Evolutionary conservation across 2,113 vertebrate genomes (phyloP).

Genomic region (Trogon melanurus): DNA sequence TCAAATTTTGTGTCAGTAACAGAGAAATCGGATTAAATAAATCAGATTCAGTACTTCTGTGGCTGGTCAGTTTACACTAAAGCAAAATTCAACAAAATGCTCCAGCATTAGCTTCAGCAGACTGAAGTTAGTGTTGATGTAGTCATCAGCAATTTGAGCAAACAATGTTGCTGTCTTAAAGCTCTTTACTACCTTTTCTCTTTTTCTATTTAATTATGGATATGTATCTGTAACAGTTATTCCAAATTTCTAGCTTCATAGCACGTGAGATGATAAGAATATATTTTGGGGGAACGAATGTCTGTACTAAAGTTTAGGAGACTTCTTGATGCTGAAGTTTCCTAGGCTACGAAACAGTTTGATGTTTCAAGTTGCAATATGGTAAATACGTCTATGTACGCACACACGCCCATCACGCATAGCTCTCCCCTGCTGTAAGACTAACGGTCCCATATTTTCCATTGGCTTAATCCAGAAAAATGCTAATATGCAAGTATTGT

Average conservation of each 20-base stretch:
- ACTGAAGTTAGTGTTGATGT: neutral
- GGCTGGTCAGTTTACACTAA: neutral
- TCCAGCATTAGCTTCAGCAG: neutral
- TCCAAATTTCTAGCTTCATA: neutral
- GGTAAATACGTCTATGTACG: neutral
- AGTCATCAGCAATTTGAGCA: neutral
- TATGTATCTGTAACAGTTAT: neutral
- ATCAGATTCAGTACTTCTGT: neutral
- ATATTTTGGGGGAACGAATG: rapidly evolving
- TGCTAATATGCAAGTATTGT: neutral
- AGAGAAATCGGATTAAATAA: constrained; percentile 2
- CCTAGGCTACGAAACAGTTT: neutral
- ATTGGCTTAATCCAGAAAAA: neutral
- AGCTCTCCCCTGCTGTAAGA: neutral
- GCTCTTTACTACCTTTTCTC: neutral
- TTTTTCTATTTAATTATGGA: neutral
- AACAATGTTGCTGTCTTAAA: neutral
- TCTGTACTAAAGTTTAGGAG: neutral
- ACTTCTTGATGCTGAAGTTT: neutral
- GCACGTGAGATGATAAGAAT: neutral
- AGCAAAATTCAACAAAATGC: neutral
- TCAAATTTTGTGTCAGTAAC: neutral
- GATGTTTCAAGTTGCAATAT: neutral
- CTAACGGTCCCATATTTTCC: neutral
- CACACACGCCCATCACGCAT: neutral